These are phyloP conservation scores for Ancistrus triradiatus DNA, from an alignment of 2,113 vertebrate genomes.

Conservation along the genomic window DNA sequence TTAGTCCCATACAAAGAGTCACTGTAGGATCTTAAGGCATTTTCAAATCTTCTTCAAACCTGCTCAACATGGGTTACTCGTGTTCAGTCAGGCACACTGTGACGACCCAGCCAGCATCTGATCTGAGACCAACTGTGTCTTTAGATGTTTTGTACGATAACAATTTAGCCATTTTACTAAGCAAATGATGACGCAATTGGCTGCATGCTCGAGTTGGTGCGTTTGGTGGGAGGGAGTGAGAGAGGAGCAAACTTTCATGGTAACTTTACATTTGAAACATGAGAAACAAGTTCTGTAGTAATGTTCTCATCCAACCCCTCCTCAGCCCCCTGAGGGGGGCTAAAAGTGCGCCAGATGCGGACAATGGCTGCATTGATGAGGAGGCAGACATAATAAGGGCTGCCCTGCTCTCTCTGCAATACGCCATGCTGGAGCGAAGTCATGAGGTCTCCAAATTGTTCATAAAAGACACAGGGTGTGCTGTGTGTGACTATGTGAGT, in stretches of 20 bases:
- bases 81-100: too few relatives aligned
- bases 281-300: slow-evolving; percentile 10
- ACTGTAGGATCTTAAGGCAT: too few relatives aligned
- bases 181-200: too few relatives aligned
- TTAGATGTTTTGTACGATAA: too few relatives aligned
- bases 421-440: slow-evolving; percentile 61
- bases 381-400: slow-evolving; percentile 63
- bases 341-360: slow-evolving; percentile 62
- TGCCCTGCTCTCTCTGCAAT: slow-evolving; percentile 54
- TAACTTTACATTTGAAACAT: slow-evolving; percentile 1
- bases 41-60: too few relatives aligned
- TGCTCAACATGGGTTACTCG: too few relatives aligned
- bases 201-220: too few relatives aligned
- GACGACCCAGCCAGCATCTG: too few relatives aligned
- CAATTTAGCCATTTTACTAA: too few relatives aligned
- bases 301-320: slow-evolving; percentile 23
- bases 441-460: slow-evolving; percentile 68
- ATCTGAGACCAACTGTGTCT: too few relatives aligned
- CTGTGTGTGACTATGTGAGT: neutral
- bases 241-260: slow-evolving; percentile 4
- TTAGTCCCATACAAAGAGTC: too few relatives aligned
- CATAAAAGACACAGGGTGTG: slow-evolving; percentile 48
- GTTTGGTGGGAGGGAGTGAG: too few relatives aligned
- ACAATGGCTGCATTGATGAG: slow-evolving; percentile 71
- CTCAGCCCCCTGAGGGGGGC: slow-evolving; percentile 54